Conservation (phyloP, 2,113 vertebrate genomes). For the Scolopax mira region DNA sequence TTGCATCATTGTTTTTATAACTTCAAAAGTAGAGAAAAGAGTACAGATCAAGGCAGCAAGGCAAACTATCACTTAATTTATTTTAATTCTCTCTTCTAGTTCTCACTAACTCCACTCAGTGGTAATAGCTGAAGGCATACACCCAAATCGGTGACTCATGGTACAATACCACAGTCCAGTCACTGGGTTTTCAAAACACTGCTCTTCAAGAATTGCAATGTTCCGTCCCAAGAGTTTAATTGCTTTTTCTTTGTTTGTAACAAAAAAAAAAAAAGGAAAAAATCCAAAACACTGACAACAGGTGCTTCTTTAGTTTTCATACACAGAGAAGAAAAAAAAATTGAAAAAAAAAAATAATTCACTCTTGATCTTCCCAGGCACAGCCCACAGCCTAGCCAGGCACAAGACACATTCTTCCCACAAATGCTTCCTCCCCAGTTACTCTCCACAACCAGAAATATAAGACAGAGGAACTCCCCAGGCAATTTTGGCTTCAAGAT, state of each 20-base stretch:
- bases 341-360: background rate
- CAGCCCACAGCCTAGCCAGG: background rate
- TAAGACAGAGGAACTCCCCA: background rate
- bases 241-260: background rate
- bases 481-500: background rate
- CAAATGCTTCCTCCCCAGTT: background rate
- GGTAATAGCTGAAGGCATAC: slow-evolving; percentile 53
- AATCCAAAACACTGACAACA: background rate
- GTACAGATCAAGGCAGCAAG: background rate
- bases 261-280: background rate
- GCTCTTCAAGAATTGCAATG: background rate
- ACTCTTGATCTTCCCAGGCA: background rate
- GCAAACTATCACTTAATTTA: background rate
- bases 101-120: slow-evolving; percentile 47
- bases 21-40: background rate
- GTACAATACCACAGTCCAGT: slow-evolving; percentile 67
- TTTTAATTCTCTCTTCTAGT: slow-evolving; percentile 30
- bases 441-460: background rate
- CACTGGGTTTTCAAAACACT: slow-evolving; percentile 16
- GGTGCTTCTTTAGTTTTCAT: background rate
- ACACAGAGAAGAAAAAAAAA: background rate
- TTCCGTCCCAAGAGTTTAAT: background rate
- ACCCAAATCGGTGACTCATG: slow-evolving; percentile 70
- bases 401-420: background rate
- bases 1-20: background rate